Conservation (phyloP, 1,140 invertebrate species). For the Neodiprion pinetum region DNA sequence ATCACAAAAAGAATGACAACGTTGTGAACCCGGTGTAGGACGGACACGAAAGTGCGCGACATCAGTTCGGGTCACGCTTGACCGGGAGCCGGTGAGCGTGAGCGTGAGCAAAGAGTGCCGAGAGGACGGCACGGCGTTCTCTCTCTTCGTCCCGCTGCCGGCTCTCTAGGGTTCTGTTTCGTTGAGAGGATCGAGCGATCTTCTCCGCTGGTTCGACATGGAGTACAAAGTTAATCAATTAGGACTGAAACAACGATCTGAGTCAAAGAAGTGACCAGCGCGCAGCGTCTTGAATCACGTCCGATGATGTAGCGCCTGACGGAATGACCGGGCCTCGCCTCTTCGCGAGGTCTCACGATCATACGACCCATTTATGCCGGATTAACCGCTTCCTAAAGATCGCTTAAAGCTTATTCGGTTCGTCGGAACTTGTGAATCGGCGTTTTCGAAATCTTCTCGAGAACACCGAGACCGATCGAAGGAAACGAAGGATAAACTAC, state of each 20-base stretch:
- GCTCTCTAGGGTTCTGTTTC: too few species aligned
- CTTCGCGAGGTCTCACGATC: slow-evolving; percentile 9
- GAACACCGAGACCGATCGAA: background rate
- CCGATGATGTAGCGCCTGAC: background rate
- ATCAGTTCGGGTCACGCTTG: background rate
- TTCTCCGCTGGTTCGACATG: background rate
- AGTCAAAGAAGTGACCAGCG: background rate
- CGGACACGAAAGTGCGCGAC: background rate
- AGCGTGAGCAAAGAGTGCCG: too few species aligned
- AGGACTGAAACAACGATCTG: slow-evolving; percentile 10
- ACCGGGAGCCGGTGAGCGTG: background rate
- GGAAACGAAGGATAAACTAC: background rate
- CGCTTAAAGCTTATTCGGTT: slow-evolving; percentile 10
- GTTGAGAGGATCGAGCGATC: background rate
- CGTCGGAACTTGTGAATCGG: background rate
- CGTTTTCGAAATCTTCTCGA: background rate
- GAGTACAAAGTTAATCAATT: slow-evolving; percentile 9
- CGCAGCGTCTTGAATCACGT: background rate
- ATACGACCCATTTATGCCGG: slow-evolving; percentile 3
- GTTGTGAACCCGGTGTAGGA: background rate
- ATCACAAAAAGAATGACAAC: background rate
- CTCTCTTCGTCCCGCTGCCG: too few species aligned
- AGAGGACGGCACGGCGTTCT: too few species aligned
- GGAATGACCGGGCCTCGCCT: background rate
- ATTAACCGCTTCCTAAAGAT: slow-evolving; percentile 2